Evolutionary conservation across 2,797 vertebrate species (phyloP), one percentile per base, ranked within the genome.

Genomic region (Falco berigora): DNA sequence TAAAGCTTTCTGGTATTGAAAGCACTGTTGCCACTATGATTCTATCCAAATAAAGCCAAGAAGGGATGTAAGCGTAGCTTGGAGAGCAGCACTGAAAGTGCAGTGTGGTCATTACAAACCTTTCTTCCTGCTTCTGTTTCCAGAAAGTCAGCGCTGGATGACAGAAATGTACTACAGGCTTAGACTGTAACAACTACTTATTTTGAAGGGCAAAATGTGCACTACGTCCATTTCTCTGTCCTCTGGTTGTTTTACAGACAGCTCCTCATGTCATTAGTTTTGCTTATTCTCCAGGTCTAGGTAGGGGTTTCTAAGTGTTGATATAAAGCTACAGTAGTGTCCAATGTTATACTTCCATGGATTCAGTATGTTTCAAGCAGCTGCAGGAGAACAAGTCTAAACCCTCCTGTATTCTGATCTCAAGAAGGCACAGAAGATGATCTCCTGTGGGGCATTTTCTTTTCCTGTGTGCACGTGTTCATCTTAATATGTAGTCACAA

Each of bases 1-100:
- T 62, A 52, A 75, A 82, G 5, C 6, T 83, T 96, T 91, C 63
- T 86, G 47, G 36, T 64, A 46, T n/a, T 64, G 53, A 72, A 80
- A 64, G 9, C 53, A 30, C 28, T 22, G 9, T 47, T 79, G 16
- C 25, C 7, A 9, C 49, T n/a, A 18, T 32, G 18, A 28, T 67
- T 93, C 30, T 36, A 49, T 18, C 6, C 27, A 73, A 74, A 62
- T 25, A 75, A 83, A 83, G 28, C 12, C 38, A 64, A 63, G 12
- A 8, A 38, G 6, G 10, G 13, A 22, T 18, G 11, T 21, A 44
- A 81, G 18, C 5, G 16, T 20, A 68, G 44, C 27, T 72, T 50
- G 36, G 38, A 67, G 14, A 62, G 30, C 40, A 81, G 38, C 25
- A 67, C 25, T 69, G 62, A 47, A 69, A 6, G n/a, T n/a, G 18